Conservation (phyloP, 2,113 vertebrate genomes). For the Alectura lathami region DNA sequence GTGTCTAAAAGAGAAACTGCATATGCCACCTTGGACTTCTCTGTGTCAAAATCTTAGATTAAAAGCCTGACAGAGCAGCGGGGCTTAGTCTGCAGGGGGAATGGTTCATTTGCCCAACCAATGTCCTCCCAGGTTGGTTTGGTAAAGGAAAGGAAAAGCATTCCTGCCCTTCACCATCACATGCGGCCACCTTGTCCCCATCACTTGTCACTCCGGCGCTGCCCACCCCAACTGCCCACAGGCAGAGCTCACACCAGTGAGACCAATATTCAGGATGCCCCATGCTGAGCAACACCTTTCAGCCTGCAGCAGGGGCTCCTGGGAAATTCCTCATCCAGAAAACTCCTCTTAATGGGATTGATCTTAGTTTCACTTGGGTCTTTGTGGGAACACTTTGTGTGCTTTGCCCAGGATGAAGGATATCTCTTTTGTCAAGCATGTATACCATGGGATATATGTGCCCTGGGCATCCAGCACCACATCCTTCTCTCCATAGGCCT, state of each 20-base stretch:
- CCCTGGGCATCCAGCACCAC: rapidly evolving
- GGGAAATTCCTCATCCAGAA: neutral
- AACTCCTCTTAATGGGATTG: neutral
- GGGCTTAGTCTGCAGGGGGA: neutral
- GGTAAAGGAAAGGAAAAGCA: neutral
- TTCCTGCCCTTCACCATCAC: neutral
- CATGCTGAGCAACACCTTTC: neutral
- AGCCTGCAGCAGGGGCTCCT: neutral
- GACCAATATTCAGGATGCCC: neutral
- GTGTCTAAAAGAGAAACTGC: neutral
- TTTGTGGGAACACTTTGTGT: neutral
- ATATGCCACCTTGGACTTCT: neutral
- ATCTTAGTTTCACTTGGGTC: neutral
- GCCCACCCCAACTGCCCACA: neutral
- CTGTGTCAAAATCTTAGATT: neutral
- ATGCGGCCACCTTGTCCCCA: neutral
- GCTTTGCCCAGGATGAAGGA: neutral
- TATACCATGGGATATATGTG: neutral
- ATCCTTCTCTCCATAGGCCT: neutral
- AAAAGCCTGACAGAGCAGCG: neutral
- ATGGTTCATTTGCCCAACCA: neutral
- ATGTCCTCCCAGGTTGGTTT: neutral
- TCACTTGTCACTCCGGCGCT: neutral
- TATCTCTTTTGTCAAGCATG: neutral
- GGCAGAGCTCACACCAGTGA: neutral